These are phyloP conservation scores for Mycetomoellerius zeteki DNA, from an alignment of 1,140 invertebrate species.

Conservation along the genomic window DNA sequence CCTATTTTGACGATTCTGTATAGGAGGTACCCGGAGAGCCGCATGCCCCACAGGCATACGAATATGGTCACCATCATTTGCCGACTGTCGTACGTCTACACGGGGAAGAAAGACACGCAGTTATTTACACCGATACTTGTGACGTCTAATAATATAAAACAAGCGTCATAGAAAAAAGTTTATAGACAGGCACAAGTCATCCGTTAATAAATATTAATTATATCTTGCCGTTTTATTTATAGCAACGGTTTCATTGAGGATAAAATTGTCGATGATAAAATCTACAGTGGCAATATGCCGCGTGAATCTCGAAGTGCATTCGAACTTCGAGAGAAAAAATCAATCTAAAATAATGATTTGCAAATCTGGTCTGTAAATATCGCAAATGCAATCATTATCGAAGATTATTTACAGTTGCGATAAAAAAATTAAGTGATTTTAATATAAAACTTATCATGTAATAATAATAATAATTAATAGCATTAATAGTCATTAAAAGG, in stretches of 20 bases:
- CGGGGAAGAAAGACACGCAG: conserved; percentile 4
- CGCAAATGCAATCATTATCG: background rate
- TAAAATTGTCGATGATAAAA: conserved; percentile 33
- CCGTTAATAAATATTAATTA: conserved; percentile 33
- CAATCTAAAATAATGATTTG: background rate
- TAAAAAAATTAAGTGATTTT: conserved; percentile 15
- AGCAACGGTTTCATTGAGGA: background rate
- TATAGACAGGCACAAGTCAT: conserved; percentile 11
- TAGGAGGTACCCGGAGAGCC: conserved; percentile 94
- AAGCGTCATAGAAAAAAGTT: background rate
- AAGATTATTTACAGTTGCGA: background rate
- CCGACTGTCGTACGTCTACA: conserved; percentile 93
- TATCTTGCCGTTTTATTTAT: conserved; percentile 38
- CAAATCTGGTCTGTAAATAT: background rate
- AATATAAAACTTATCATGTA: background rate
- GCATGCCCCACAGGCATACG: conserved; percentile 94
- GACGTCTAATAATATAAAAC: background rate
- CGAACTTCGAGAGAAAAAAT: background rate
- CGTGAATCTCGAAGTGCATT: background rate
- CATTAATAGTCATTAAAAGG: background rate
- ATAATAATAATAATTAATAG: conserved; percentile 2
- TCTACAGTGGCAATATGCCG: background rate
- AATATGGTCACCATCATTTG: conserved; percentile 96
- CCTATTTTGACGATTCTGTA: conserved; percentile 96
- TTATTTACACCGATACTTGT: background rate